phyloP scores from a whole-genome alignment of 2,888 invertebrate species.

The Troides oblongomaculatus region DNA sequence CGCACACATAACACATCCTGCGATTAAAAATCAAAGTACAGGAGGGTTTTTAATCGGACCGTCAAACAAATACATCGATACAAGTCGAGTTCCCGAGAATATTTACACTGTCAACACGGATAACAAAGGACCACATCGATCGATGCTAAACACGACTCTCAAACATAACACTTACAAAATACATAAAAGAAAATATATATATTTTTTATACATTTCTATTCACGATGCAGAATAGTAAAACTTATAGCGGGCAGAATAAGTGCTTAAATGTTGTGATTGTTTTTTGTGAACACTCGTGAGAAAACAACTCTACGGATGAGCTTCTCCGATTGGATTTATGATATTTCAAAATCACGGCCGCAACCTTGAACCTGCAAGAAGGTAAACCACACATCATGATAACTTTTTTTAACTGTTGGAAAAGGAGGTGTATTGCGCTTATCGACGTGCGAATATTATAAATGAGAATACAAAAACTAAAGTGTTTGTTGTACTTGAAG shows the following conservation, averaged over 20 bases:
- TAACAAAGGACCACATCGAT: constrained; percentile 71
- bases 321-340: constrained; percentile 70
- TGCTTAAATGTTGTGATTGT: constrained; percentile 35
- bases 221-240: constrained; percentile 26
- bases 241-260: constrained; percentile 30
- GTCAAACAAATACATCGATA: constrained; percentile 46
- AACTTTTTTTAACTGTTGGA: constrained; percentile 40
- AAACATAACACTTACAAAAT: constrained; percentile 60
- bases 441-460: constrained; percentile 13
- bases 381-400: constrained; percentile 60
- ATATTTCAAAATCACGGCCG: constrained; percentile 72
- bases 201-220: constrained; percentile 37
- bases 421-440: constrained; percentile 25
- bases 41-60: constrained; percentile 41
- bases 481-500: neutral
- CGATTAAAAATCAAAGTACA: constrained; percentile 32
- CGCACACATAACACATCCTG: constrained; percentile 6
- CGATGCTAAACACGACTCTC: constrained; percentile 65
- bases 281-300: constrained; percentile 56
- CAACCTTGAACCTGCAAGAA: constrained; percentile 71
- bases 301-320: constrained; percentile 59
- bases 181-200: constrained; percentile 37
- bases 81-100: constrained; percentile 55
- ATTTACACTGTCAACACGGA: constrained; percentile 64
- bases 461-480: neutral